Evolutionary conservation across 1,140 invertebrate genomes (phyloP).

Genomic region (Brachystomella parvula): DNA sequence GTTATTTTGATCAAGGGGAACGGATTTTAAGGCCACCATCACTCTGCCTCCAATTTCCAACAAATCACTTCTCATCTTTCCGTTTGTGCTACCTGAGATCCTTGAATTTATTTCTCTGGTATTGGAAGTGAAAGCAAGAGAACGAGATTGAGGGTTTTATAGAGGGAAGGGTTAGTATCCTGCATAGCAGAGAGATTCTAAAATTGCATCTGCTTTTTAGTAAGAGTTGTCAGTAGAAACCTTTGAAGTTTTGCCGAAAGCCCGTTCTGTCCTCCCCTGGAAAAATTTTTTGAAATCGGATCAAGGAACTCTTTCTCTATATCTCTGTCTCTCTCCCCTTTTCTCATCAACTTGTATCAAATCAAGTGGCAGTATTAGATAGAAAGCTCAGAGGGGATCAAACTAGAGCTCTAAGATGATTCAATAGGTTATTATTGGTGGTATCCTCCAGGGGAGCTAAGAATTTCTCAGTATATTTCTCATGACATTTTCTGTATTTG

Average conservation of each 20-base stretch:
- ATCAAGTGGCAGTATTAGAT: neutral
- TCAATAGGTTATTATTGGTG: neutral
- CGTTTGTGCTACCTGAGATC: neutral
- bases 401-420: neutral
- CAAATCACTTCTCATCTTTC: neutral
- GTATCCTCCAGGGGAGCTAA: neutral
- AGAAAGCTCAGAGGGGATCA: neutral
- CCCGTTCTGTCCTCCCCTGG: constrained; percentile 29
- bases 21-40: too few species aligned
- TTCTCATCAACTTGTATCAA: neutral
- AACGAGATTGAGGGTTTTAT: neutral
- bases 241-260: constrained; percentile 36
- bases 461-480: too few species aligned
- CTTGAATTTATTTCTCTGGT: constrained; percentile 3
- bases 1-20: too few species aligned
- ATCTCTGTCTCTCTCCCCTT: neutral
- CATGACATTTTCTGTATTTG: too few species aligned
- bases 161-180: neutral
- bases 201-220: neutral
- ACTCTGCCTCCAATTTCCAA: constrained; percentile 1
- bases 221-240: constrained; percentile 30
- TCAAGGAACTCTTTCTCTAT: constrained; percentile 18
- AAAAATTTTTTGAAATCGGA: constrained; percentile 25
- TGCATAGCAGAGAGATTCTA: neutral
- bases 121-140: neutral